These are phyloP conservation scores for Hirundo rustica DNA, from an alignment of 2,797 vertebrate genomes.

Conservation along the genomic window DNA sequence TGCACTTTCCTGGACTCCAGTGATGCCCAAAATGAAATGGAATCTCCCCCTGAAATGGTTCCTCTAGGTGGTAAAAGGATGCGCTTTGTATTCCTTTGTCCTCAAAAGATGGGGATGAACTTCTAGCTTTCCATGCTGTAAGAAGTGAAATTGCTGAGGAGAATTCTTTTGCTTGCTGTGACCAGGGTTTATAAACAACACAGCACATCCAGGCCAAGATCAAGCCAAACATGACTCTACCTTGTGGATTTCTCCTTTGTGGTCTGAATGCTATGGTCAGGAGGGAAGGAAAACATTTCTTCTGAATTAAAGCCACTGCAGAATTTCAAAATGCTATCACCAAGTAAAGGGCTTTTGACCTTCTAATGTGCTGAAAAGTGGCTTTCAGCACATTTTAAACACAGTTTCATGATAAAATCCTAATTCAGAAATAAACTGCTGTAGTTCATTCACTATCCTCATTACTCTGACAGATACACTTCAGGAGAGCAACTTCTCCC, in stretches of 20 bases:
- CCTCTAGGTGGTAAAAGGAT: not conserved
- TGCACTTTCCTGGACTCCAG: not conserved
- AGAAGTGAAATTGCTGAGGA: not conserved
- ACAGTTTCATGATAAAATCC: not conserved
- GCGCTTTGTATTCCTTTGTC: not conserved
- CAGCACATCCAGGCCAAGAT: not conserved
- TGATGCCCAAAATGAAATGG: not conserved
- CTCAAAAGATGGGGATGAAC: not conserved
- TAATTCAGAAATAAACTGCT: not conserved
- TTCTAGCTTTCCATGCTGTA: not conserved
- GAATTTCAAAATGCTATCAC: not conserved
- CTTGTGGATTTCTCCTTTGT: slow-evolving; percentile 5
- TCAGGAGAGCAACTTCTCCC: not conserved
- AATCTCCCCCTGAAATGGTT: not conserved
- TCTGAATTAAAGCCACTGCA: not conserved
- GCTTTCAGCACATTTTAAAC: not conserved
- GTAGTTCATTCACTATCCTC: not conserved
- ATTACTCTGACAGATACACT: not conserved
- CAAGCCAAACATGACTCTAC: not conserved
- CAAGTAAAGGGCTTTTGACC: not conserved
- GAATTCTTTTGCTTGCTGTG: not conserved
- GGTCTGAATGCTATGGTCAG: not conserved
- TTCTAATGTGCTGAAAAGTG: not conserved
- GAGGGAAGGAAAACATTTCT: not conserved
- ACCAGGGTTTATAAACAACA: not conserved